Percentiles rank a stretch among this genome's conserved stretches.
Evolutionary conservation across 2,888 invertebrate species (phyloP).

Genomic region (Scaptodrosophila latifasciaeformis): DNA sequence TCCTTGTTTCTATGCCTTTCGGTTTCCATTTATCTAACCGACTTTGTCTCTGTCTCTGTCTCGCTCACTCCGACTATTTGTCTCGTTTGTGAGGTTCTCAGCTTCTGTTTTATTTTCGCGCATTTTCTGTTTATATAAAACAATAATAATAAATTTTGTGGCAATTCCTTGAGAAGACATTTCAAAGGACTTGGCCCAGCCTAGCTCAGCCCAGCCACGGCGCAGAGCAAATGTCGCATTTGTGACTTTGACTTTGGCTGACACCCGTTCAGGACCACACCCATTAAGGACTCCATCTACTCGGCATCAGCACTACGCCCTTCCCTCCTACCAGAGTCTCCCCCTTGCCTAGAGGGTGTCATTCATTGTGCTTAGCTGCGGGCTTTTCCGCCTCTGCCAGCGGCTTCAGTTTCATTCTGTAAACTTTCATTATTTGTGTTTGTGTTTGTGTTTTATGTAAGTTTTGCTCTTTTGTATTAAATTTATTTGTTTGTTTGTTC

Average conservation of each 20-base stretch:
- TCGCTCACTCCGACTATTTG: background rate
- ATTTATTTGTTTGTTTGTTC: conserved; percentile 58
- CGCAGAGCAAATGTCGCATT: conserved; percentile 19
- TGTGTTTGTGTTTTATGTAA: conserved; percentile 29
- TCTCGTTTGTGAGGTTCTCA: no score
- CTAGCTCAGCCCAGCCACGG: background rate
- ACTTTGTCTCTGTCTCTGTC: background rate
- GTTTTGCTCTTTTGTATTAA: conserved; percentile 52
- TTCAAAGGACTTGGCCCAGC: background rate
- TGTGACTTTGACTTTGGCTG: conserved; percentile 35
- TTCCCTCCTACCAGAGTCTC: background rate
- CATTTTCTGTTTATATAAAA: conserved; percentile 57
- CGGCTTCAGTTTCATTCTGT: conserved; percentile 40
- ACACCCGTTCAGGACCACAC: conserved; percentile 9
- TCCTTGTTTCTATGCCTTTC: no score
- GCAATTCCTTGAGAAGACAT: conserved; percentile 44
- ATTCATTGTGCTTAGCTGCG: conserved; percentile 22
- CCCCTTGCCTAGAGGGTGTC: conserved; percentile 4
- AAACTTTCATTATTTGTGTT: conserved; percentile 53
- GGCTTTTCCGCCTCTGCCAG: conserved; percentile 1
- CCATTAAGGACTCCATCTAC: no score
- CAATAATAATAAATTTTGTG: conserved; percentile 63
- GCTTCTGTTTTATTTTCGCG: conserved; percentile 51
- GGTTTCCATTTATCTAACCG: background rate
- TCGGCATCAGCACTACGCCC: background rate